Evolutionary conservation across 2,113 vertebrate species (phyloP).

Genomic region (Noctilio leporinus): DNA sequence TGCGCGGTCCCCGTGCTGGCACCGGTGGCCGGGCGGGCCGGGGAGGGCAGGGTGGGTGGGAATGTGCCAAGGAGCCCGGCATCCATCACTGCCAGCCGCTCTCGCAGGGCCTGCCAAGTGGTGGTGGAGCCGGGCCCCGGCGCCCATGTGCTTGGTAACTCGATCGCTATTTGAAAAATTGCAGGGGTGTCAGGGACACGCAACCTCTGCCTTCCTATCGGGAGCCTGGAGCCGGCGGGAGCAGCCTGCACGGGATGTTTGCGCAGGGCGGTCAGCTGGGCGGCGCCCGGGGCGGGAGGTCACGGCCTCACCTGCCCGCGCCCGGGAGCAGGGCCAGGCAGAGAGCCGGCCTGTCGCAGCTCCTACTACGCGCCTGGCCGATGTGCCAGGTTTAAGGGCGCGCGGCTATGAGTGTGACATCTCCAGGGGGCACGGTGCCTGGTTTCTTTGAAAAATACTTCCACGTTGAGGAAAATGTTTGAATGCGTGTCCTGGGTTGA

Average conservation of each 20-base stretch:
- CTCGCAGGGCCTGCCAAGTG: constrained; percentile 71
- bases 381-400: background rate
- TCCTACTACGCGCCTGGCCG: background rate
- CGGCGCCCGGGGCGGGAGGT: constrained; percentile 46
- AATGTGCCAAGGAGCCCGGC: constrained; percentile 66
- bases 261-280: constrained; percentile 38
- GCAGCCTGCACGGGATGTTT: background rate
- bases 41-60: constrained; percentile 51
- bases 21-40: constrained; percentile 6
- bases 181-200: constrained; percentile 59
- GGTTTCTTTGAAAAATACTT: background rate
- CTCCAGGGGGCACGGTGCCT: background rate
- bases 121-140: constrained; percentile 75
- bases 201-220: constrained; percentile 19
- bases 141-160: constrained; percentile 79
- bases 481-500: background rate
- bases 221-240: constrained; percentile 17
- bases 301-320: background rate
- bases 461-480: background rate
- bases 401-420: rapidly evolving
- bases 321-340: constrained; percentile 1
- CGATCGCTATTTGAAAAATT: constrained; percentile 82
- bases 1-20: constrained; percentile 75
- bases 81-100: constrained; percentile 77
- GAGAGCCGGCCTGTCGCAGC: constrained; percentile 20